phyloP scores from a whole-genome alignment of 1,140 invertebrate species.

The Caenorhabditis inopinata region DNA sequence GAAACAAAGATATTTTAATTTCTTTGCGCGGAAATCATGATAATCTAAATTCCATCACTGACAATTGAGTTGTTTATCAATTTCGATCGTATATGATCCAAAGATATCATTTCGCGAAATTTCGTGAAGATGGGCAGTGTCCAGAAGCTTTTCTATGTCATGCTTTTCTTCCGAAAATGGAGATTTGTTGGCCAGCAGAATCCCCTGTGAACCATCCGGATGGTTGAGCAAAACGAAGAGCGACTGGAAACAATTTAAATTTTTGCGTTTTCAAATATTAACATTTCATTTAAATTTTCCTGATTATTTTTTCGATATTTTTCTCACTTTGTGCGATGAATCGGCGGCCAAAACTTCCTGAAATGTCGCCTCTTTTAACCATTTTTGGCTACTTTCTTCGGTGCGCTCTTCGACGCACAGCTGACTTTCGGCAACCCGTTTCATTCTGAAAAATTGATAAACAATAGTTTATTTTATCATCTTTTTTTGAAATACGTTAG shows the following conservation, averaged over 20 bases:
- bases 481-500: too few species aligned
- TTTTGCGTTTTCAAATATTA: neutral
- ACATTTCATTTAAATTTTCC: neutral
- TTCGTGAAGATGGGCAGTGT: constrained; percentile 26
- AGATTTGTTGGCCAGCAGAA: constrained; percentile 45
- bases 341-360: constrained; percentile 45
- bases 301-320: neutral
- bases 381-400: neutral
- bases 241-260: constrained; percentile 16
- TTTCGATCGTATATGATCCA: constrained; percentile 41
- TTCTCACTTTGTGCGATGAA: constrained; percentile 37
- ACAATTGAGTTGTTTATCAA: constrained; percentile 28
- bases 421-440: neutral
- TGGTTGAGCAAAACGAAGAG: constrained; percentile 44
- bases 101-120: constrained; percentile 55
- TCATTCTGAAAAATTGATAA: neutral
- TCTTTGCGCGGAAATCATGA: neutral
- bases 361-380: constrained; percentile 29
- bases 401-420: neutral
- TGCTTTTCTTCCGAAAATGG: constrained; percentile 43
- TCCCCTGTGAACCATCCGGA: constrained; percentile 30
- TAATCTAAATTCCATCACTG: too few species aligned
- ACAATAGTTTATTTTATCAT: too few species aligned
- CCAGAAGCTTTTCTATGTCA: constrained; percentile 9
- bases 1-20: neutral